phyloP scores from a whole-genome alignment of 2,888 invertebrate species.

The Gerris lacustris region DNA sequence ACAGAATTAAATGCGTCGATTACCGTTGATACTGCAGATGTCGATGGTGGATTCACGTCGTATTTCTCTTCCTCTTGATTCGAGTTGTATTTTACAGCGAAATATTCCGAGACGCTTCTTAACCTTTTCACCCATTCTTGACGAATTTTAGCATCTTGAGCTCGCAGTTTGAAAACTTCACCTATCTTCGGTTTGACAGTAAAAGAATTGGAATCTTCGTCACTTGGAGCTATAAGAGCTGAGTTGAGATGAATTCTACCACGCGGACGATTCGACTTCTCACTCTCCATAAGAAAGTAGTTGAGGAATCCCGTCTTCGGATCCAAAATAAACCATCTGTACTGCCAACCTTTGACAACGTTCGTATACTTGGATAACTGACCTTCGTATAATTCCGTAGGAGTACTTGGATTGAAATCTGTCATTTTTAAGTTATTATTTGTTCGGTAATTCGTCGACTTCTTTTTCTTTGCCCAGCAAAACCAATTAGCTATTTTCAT shows the following conservation, averaged over 20 bases:
- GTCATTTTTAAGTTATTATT: too few relatives aligned
- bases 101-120: conserved; percentile 66
- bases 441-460: too few relatives aligned
- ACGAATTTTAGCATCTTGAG: conserved; percentile 75
- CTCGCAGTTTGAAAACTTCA: conserved; percentile 75
- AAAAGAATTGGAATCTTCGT: conserved; percentile 91
- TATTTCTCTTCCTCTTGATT: too few relatives aligned
- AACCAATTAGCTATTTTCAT: too few relatives aligned
- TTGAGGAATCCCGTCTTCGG: conserved; percentile 78
- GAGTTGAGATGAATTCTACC: conserved; percentile 73
- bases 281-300: conserved; percentile 55
- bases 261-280: conserved; percentile 42
- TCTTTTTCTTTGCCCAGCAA: too few relatives aligned
- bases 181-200: conserved; percentile 78
- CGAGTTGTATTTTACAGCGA: too few relatives aligned
- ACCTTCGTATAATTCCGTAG: conserved; percentile 39
- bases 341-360: conserved; percentile 94
- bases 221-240: conserved; percentile 86
- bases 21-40: conserved; percentile 41
- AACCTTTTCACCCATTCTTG: conserved; percentile 94
- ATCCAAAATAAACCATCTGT: conserved; percentile 85
- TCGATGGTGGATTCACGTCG: too few relatives aligned
- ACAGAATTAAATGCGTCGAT: conserved; percentile 78
- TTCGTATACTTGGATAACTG: conserved; percentile 89
- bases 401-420: too few relatives aligned